Base-by-base conservation (phyloP, 2,888 invertebrate species). In the Uropetala carovei region DNA sequence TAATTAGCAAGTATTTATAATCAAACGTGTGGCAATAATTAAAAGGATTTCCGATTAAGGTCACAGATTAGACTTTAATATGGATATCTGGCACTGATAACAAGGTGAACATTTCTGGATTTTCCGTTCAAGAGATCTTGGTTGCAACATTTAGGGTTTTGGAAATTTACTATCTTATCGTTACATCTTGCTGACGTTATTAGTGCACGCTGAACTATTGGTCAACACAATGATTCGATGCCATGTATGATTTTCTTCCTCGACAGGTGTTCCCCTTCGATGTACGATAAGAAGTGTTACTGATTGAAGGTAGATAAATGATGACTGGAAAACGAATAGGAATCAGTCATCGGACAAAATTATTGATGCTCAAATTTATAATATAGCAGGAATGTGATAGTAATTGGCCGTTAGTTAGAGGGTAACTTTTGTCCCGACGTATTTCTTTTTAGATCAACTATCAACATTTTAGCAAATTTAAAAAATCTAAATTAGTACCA, bases 101-200 rank as follows among this genome's bases (percentile, higher is more conserved):
- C 13, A 27, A 75, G 75, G n/a, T n/a, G n/a, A 75, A 27, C 22
- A 27, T 75, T 75, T 75, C 22, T 75, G 75, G 75, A 75, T 75
- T 75, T 75, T 14, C 75, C 75, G 75, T 27, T 75, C 13, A 75
- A 75, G 75, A 75, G 22, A 75, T 11, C n/a, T 75, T 75, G 13
- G 22, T 75, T 27, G 75, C 75, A 75, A 75, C 75, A 75, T 27
- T 75, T 22, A 14, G 18, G 9, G 18, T 75, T 75, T 22, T 13
- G 22, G 75, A 75, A 75, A 75, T 75, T 27, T 75, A 43, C 8
- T 75, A 75, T 75, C 75, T 75, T 75, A 75, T 75, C 75, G 75
- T 75, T 22, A 27, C 27, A 11, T 75, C 13, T 3, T 13, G 22
- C n/a, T 68, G 68, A 43, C 43, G 43, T 43, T 43, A 43, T 43